phyloP scores from a whole-genome alignment of 2,888 invertebrate species.

The Iselma pallidipennis region DNA sequence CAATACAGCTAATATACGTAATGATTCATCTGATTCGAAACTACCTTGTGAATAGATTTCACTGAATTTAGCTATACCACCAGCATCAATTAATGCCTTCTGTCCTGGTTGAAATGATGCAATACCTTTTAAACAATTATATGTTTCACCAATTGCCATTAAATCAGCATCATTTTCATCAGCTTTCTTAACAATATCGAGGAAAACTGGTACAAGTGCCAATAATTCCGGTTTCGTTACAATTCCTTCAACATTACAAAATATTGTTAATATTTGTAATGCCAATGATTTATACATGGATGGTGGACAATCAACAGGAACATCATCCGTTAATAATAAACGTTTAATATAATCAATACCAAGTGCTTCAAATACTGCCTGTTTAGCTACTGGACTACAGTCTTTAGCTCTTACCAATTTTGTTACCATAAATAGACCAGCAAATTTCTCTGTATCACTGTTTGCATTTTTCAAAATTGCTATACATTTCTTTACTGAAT shows the following conservation, averaged over 20 bases:
- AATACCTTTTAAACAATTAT: constrained; percentile 79
- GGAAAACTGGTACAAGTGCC: constrained; percentile 77
- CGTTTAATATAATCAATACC: constrained; percentile 86
- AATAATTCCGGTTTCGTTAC: constrained; percentile 84
- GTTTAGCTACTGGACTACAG: constrained; percentile 71
- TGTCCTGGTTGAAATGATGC: constrained; percentile 80
- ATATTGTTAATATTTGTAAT: constrained; percentile 82
- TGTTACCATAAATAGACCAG: constrained; percentile 89
- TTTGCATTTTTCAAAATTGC: constrained; percentile 77
- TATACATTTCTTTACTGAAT: constrained; percentile 83
- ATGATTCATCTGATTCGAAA: constrained; percentile 87
- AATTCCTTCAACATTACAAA: constrained; percentile 80
- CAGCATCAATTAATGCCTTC: constrained; percentile 75
- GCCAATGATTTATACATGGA: constrained; percentile 91
- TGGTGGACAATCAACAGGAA: constrained; percentile 86
- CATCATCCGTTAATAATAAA: constrained; percentile 72
- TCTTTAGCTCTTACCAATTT: constrained; percentile 85
- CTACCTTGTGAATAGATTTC: constrained; percentile 86
- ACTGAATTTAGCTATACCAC: constrained; percentile 80
- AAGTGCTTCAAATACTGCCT: constrained; percentile 84
- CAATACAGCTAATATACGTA: constrained; percentile 72
- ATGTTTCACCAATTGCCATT: constrained; percentile 85
- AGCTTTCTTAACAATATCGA: constrained; percentile 81
- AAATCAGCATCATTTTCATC: constrained; percentile 86
- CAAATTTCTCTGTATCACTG: constrained; percentile 89